Evolutionary conservation across 2,113 vertebrate species (phyloP).

Genomic region (Trachemys scripta): DNA sequence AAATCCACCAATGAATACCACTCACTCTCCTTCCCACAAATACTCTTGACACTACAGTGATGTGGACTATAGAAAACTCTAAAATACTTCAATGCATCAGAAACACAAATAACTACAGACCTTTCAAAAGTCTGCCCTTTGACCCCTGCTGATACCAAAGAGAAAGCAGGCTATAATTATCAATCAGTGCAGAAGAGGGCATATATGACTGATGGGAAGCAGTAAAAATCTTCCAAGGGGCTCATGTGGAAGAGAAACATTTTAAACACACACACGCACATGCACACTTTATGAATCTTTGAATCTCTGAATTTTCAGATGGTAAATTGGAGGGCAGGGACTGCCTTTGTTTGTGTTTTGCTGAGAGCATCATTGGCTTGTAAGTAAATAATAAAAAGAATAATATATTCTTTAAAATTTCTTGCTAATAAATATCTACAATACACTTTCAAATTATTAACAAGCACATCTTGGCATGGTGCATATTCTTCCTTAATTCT

Average conservation of each 20-base stretch:
- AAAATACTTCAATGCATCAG: not conserved
- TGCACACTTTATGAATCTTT: no score
- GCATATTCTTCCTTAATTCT: not conserved
- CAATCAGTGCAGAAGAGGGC: not conserved
- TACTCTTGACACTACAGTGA: not conserved
- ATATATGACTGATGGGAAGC: not conserved
- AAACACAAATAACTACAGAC: not conserved
- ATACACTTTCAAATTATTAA: not conserved
- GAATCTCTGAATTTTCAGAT: not conserved
- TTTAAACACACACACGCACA: no score
- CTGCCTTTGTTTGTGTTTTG: not conserved
- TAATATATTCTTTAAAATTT: not conserved
- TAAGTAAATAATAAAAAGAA: not conserved
- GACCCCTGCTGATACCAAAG: not conserved
- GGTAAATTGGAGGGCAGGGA: not conserved
- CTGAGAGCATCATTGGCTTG: not conserved
- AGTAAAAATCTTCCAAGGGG: no score
- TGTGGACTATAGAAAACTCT: not conserved
- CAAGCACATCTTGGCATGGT: not conserved
- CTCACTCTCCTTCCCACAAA: not conserved
- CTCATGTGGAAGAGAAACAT: no score
- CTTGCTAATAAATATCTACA: not conserved
- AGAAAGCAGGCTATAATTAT: not conserved
- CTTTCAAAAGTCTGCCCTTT: not conserved
- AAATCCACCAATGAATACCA: not conserved